Evolutionary conservation across 2,888 invertebrate species (phyloP).

Genomic region (Luperina nickerlii): DNA sequence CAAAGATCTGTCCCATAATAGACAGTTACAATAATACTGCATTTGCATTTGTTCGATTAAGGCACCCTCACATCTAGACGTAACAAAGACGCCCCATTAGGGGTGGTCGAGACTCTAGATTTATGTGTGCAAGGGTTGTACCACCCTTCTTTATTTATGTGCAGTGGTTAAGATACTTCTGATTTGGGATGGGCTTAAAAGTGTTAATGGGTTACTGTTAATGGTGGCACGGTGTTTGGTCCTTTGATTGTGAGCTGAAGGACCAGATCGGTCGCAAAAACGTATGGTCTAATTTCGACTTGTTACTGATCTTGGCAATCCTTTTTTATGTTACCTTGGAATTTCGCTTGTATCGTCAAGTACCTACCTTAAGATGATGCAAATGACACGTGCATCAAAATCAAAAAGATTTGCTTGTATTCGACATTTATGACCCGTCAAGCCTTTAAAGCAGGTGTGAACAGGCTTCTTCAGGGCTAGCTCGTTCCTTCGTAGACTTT

Average conservation of each 20-base stretch:
- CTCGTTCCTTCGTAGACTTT: too few relatives aligned
- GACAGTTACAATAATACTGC: slow-evolving; percentile 70
- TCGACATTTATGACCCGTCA: too few relatives aligned
- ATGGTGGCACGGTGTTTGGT: slow-evolving; percentile 25
- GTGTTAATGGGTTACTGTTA: slow-evolving; percentile 62
- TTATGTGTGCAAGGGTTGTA: slow-evolving; percentile 78
- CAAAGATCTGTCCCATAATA: slow-evolving; percentile 52
- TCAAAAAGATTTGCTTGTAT: background rate
- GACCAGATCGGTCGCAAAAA: background rate
- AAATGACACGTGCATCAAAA: background rate
- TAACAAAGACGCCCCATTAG: slow-evolving; percentile 80
- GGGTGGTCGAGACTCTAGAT: slow-evolving; percentile 76
- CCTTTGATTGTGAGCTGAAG: slow-evolving; percentile 10
- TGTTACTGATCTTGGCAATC: background rate
- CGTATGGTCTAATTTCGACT: background rate
- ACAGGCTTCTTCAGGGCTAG: too few relatives aligned
- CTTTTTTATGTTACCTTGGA: background rate
- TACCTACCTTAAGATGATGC: background rate
- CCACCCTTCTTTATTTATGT: slow-evolving; percentile 70
- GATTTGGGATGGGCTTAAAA: slow-evolving; percentile 61
- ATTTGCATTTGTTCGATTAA: slow-evolving; percentile 76
- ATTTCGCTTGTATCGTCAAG: background rate
- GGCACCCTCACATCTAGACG: slow-evolving; percentile 70
- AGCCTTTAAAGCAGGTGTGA: too few relatives aligned
- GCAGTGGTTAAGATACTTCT: slow-evolving; percentile 61